Evolutionary conservation across 2,888 invertebrate species (phyloP).

Genomic region (Drosophila peninsularis): DNA sequence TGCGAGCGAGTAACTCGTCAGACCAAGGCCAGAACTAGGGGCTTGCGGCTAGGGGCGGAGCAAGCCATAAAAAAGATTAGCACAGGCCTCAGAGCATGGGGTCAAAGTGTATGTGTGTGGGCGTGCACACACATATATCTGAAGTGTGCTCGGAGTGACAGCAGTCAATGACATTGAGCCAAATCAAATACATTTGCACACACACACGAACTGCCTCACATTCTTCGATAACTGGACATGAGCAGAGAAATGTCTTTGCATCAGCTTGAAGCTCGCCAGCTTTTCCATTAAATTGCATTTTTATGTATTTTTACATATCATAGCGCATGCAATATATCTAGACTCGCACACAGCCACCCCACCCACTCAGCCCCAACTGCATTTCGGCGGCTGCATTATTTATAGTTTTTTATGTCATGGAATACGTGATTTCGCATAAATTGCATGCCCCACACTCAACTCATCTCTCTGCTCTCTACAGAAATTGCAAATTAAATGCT

Average conservation of each 20-base stretch:
- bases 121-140: slow-evolving; percentile 5
- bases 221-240: slow-evolving; percentile 6
- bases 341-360: slow-evolving; percentile 5
- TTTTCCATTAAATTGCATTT: slow-evolving; percentile 28
- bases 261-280: slow-evolving; percentile 10
- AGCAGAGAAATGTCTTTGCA: slow-evolving; percentile 16
- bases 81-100: slow-evolving; percentile 55
- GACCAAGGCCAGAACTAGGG: slow-evolving; percentile 6
- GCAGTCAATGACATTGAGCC: slow-evolving; percentile 60
- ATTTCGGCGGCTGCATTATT: slow-evolving; percentile 64
- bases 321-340: slow-evolving; percentile 27
- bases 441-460: slow-evolving; percentile 30
- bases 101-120: slow-evolving; percentile 51
- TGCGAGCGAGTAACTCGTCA: slow-evolving; percentile 20
- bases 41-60: slow-evolving; percentile 24
- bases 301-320: slow-evolving; percentile 17
- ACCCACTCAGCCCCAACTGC: slow-evolving; percentile 43
- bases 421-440: slow-evolving; percentile 72
- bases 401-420: slow-evolving; percentile 62
- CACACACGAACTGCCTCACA: not conserved
- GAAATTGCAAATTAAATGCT: slow-evolving; percentile 32
- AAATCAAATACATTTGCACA: slow-evolving; percentile 29
- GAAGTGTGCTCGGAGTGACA: slow-evolving; percentile 39
- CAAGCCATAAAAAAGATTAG: slow-evolving; percentile 66
- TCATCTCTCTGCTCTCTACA: not conserved